A percentile compares a stretch with the other conserved stretches of the same genome.
These are phyloP conservation scores for Pangasius macronema DNA, from an alignment of 2,797 vertebrate genomes.

Conservation along the genomic window DNA sequence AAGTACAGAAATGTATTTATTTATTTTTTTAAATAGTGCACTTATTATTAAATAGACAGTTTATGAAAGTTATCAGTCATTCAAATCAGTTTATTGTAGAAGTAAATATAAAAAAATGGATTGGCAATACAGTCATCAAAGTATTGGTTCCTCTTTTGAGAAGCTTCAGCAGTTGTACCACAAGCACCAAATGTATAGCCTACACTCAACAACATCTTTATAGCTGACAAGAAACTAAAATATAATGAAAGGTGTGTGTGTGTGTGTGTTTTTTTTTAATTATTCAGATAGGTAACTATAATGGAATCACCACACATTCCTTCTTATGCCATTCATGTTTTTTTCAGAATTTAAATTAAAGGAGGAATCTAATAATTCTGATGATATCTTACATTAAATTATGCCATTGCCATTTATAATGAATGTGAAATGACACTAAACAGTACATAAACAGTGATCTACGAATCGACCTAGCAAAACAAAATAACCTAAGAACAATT, in stretches of 20 bases:
- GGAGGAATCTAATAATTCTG: not conserved
- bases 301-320: not conserved
- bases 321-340: not conserved
- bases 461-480: not conserved
- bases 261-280: not conserved
- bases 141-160: not conserved
- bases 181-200: not conserved
- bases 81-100: not conserved
- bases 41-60: not conserved
- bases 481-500: too few relatives aligned
- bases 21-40: not conserved
- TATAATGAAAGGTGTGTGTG: not conserved
- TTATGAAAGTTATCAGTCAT: not conserved
- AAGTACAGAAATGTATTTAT: not conserved
- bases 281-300: not conserved
- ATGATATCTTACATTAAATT: not conserved
- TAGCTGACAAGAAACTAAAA: not conserved
- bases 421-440: not conserved
- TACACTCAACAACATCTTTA: not conserved
- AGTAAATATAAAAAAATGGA: not conserved
- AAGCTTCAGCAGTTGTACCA: not conserved
- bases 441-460: not conserved
- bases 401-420: not conserved
- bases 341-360: not conserved
- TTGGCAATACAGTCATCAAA: not conserved